A percentile compares a stretch with the other conserved stretches of the same genome.
Evolutionary conservation across 2,888 invertebrate species (phyloP).

Genomic region (Muschampia plurimacula): DNA sequence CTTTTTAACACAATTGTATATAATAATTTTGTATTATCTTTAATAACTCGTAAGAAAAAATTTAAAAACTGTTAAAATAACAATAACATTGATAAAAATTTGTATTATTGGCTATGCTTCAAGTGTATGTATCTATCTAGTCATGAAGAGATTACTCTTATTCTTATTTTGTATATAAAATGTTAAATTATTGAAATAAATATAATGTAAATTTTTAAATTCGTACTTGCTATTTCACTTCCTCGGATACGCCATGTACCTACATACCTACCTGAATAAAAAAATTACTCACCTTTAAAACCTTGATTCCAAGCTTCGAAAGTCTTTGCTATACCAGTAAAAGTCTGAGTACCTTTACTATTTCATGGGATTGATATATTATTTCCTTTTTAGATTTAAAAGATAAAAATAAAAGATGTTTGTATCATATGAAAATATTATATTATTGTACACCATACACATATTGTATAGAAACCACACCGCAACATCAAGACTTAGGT

Average conservation of each 20-base stretch:
- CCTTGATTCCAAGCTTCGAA: too few relatives aligned
- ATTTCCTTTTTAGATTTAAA: too few relatives aligned
- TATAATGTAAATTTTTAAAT: constrained; percentile 66
- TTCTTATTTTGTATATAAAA: constrained; percentile 80
- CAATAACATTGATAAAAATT: constrained; percentile 26
- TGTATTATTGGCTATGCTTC: constrained; percentile 67
- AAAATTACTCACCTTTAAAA: too few relatives aligned
- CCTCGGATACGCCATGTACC: not conserved
- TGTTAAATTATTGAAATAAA: constrained; percentile 67
- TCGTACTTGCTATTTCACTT: constrained; percentile 51
- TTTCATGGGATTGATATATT: too few relatives aligned
- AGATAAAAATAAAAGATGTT: constrained; percentile 48
- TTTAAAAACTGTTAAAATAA: constrained; percentile 9
- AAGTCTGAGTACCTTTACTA: too few relatives aligned
- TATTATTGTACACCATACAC: constrained; percentile 69
- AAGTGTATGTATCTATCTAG: constrained; percentile 64
- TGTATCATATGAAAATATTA: constrained; percentile 70
- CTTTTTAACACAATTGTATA: constrained; percentile 50
- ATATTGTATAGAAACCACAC: constrained; percentile 69
- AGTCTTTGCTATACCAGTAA: too few relatives aligned
- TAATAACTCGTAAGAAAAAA: constrained; percentile 17
- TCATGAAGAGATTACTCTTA: constrained; percentile 74
- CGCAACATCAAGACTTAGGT: constrained; percentile 61
- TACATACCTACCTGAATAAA: too few relatives aligned
- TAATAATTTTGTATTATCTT: constrained; percentile 20